Evolutionary conservation across 2,797 vertebrate genomes (phyloP), one percentile per base, ranked within the genome.

Genomic region (Eulemur albifrons): DNA sequence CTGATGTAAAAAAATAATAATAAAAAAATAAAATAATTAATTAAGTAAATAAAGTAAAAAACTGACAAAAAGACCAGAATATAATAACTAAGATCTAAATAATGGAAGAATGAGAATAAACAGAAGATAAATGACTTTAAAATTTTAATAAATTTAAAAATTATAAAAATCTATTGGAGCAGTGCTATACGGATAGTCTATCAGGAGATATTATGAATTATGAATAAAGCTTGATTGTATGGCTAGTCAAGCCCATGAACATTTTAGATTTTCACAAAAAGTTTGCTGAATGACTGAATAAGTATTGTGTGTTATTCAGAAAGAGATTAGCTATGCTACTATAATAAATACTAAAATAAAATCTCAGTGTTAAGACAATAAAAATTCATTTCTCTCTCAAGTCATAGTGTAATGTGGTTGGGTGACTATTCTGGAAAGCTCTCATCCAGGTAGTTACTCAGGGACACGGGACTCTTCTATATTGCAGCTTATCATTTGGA

Each of bases 101-200:
- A 91, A 45, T 32, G 13, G 23, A 4, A 95, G 25, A 27, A 38
- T 92, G 30, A 93, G 20, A 80, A 8, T 57, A 93, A 85, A 72
- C 5, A 93, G 27, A 23, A 90, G 2, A 30, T 75, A 15, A 2
- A 40, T 25, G 30, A 88, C 25, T 69, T 76, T 48, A 92, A 83
- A 88, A 5, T 95, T 96, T 84, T 88, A 86, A 91, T 85, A 48
- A 83, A 84, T 85, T 92, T 95, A 45, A 90, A 32, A 14, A 61
- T 95, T 82, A 69, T 76, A 65, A 89, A 94, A 70, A 25, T 35
- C 72, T 63, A 6, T 27, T 87, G 48, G 48, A 79, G 67, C 35
- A 57, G 11, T 80, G 32, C 27, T 91, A 2, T n/a, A 70, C 57
- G 23, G 45, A 14, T 94, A 77, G 11, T 50, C 12, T 23, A 59